These are phyloP conservation scores for Blastobasis adustella DNA, from an alignment of 2,888 invertebrate genomes.

Conservation along the genomic window DNA sequence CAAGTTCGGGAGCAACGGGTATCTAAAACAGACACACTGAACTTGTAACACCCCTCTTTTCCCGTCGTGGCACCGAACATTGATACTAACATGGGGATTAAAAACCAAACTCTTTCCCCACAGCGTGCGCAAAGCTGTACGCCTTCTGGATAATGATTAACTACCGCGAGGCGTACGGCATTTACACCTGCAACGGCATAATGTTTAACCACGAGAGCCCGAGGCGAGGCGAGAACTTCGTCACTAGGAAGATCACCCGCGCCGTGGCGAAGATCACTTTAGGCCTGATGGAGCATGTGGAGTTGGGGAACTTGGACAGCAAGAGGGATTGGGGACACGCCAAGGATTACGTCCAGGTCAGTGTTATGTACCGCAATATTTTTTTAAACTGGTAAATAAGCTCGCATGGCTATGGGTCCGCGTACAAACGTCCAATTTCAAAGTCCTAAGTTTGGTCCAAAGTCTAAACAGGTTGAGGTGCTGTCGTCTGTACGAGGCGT, in stretches of 20 bases:
- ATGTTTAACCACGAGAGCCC: slow-evolving; percentile 98
- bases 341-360: slow-evolving; percentile 94
- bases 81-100: no score
- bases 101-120: neutral
- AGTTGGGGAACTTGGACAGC: slow-evolving; percentile 96
- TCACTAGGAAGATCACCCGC: slow-evolving; percentile 97
- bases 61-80: no score
- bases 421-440: no score
- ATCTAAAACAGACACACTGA: no score
- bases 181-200: slow-evolving; percentile 97
- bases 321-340: slow-evolving; percentile 99
- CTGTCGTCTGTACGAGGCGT: no score
- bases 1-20: no score
- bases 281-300: slow-evolving; percentile 88
- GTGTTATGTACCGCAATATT: slow-evolving; percentile 11
- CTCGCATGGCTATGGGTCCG: no score
- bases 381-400: neutral
- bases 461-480: no score
- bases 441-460: no score
- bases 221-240: slow-evolving; percentile 97
- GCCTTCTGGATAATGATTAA: slow-evolving; percentile 97
- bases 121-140: slow-evolving; percentile 96
- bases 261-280: slow-evolving; percentile 97
- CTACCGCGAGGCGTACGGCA: slow-evolving; percentile 95
- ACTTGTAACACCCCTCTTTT: no score